phyloP scores from a whole-genome alignment of 2,113 vertebrate genomes.

The Elgaria multicarinata region DNA sequence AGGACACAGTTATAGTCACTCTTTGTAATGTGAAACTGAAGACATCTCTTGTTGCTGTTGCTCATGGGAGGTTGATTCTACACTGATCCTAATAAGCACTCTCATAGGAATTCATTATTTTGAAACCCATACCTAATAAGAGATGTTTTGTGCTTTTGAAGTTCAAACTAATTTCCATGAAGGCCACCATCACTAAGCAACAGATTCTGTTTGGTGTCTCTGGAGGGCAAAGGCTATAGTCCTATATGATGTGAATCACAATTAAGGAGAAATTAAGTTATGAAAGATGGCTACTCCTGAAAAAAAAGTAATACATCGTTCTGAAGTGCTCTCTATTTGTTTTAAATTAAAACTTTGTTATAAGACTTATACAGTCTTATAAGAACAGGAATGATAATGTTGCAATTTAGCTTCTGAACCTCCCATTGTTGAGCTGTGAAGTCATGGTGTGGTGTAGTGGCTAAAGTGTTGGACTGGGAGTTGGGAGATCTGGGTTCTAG shows the following conservation, averaged over 20 bases:
- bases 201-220: slow-evolving; percentile 77
- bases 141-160: slow-evolving; percentile 82
- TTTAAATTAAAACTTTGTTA: background rate
- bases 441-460: no score
- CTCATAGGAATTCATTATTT: slow-evolving; percentile 82
- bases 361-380: background rate
- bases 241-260: slow-evolving; percentile 37
- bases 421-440: background rate
- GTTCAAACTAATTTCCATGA: slow-evolving; percentile 79
- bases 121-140: slow-evolving; percentile 78
- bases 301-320: background rate
- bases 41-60: slow-evolving; percentile 11
- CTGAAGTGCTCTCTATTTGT: background rate
- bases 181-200: slow-evolving; percentile 83
- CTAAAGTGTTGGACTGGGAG: no score
- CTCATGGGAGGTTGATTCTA: slow-evolving; percentile 60
- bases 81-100: slow-evolving; percentile 70
- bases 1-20: background rate
- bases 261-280: slow-evolving; percentile 6
- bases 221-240: slow-evolving; percentile 49
- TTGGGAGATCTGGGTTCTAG: no score
- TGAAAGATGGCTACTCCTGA: background rate
- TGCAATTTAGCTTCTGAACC: background rate
- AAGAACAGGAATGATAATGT: background rate
- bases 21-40: background rate